Percentiles rank a stretch among this genome's conserved stretches.
Evolutionary conservation across 2,888 invertebrate genomes (phyloP).

Genomic region (Lasioglossum lativentre): DNA sequence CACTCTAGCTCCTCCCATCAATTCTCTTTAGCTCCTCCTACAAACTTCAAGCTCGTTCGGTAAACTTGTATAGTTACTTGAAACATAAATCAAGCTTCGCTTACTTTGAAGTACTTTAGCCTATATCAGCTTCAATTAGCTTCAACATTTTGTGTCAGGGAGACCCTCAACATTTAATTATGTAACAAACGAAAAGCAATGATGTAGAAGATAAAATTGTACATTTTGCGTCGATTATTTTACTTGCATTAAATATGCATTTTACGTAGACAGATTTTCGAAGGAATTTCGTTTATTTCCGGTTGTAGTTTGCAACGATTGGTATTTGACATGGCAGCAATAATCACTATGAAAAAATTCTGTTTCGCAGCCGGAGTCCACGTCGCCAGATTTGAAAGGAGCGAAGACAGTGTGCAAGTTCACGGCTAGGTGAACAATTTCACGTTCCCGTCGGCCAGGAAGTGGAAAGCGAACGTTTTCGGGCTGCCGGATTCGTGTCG

Average conservation of each 20-base stretch:
- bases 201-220: not conserved
- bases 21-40: not conserved
- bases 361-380: slow-evolving; percentile 45
- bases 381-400: slow-evolving; percentile 6
- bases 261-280: too few species aligned
- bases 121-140: not conserved
- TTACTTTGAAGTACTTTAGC: not conserved
- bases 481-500: slow-evolving; percentile 14
- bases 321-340: not conserved
- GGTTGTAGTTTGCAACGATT: too few species aligned
- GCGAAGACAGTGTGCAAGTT: not conserved
- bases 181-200: not conserved
- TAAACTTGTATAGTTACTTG: not conserved
- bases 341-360: not conserved
- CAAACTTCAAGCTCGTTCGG: not conserved
- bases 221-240: not conserved
- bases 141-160: not conserved
- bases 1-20: not conserved
- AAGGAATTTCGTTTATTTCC: too few species aligned
- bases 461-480: slow-evolving; percentile 21
- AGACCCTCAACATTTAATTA: not conserved
- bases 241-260: too few species aligned
- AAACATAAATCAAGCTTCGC: not conserved
- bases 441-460: slow-evolving; percentile 27
- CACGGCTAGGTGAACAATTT: slow-evolving; percentile 29